Conservation (phyloP, 2,797 vertebrate genomes). For the Sternotherus odoratus region DNA sequence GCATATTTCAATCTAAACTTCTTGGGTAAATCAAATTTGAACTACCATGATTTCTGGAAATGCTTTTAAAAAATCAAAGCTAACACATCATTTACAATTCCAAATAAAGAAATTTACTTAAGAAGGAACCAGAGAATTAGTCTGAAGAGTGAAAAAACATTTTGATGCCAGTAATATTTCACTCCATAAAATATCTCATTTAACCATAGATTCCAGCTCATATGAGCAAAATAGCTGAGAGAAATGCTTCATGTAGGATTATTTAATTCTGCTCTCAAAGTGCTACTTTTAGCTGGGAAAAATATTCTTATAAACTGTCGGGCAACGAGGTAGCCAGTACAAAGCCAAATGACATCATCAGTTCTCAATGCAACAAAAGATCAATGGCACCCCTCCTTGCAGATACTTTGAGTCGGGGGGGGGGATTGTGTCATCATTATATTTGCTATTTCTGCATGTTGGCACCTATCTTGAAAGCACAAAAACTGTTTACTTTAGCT, state of each 20-base stretch:
- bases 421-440: conserved; percentile 84
- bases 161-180: conserved; percentile 63
- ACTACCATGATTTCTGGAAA: conserved; percentile 39
- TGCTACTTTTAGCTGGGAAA: conserved; percentile 81
- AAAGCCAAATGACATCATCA: conserved; percentile 83
- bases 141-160: conserved; percentile 61
- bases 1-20: conserved; percentile 54
- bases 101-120: conserved; percentile 77
- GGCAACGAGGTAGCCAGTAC: conserved; percentile 72
- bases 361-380: conserved; percentile 75
- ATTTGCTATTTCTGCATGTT: conserved; percentile 62
- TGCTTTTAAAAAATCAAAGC: conserved; percentile 42
- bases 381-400: conserved; percentile 70
- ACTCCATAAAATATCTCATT: conserved; percentile 44
- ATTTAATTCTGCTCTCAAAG: conserved; percentile 72
- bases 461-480: conserved; percentile 69
- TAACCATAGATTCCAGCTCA: conserved; percentile 52
- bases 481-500: conserved; percentile 64
- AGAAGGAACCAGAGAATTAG: conserved; percentile 67
- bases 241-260: conserved; percentile 76
- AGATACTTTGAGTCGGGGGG: conserved; percentile 74
- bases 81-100: conserved; percentile 77
- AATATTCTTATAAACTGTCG: conserved; percentile 79
- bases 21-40: conserved; percentile 41
- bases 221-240: conserved; percentile 66